Conservation (phyloP, 2,888 invertebrate genomes). For the Bibio marci region DNA sequence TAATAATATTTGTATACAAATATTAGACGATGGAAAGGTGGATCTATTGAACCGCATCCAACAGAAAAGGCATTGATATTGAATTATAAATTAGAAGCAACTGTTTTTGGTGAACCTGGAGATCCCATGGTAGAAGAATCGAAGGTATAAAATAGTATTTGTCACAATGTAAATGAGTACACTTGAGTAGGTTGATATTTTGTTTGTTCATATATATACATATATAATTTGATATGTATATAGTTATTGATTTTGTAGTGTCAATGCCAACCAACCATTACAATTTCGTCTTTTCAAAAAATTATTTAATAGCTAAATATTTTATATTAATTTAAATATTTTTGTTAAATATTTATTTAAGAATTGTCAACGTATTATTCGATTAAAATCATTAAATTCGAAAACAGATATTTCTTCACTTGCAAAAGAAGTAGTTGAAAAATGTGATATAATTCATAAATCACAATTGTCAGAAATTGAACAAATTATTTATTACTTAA, state of each 20-base stretch:
- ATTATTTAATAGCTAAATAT: not conserved
- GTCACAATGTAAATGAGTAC: too few relatives aligned
- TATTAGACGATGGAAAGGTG: constrained; percentile 51
- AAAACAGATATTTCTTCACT: constrained; percentile 62
- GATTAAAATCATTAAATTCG: constrained; percentile 60
- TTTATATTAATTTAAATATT: not conserved
- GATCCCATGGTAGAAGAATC: constrained; percentile 68
- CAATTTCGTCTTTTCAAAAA: not conserved
- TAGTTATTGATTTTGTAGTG: not conserved
- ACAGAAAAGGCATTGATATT: constrained; percentile 72
- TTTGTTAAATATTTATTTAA: constrained; percentile 16
- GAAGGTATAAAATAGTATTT: constrained; percentile 36
- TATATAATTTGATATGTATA: too few relatives aligned
- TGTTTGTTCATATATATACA: too few relatives aligned
- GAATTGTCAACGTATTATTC: constrained; percentile 68
- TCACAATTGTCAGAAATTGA: constrained; percentile 69
- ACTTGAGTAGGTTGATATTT: too few relatives aligned
- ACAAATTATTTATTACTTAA: constrained; percentile 71
- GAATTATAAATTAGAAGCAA: constrained; percentile 72
- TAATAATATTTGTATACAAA: constrained; percentile 10
- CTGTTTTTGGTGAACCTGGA: constrained; percentile 63
- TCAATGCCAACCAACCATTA: not conserved
- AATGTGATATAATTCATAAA: constrained; percentile 71
- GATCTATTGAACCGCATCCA: constrained; percentile 75
- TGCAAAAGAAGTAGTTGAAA: constrained; percentile 69